Percentiles rank a stretch among this genome's conserved stretches.
Evolutionary conservation across 2,888 invertebrate species (phyloP).

Genomic region (Cantharis rustica): DNA sequence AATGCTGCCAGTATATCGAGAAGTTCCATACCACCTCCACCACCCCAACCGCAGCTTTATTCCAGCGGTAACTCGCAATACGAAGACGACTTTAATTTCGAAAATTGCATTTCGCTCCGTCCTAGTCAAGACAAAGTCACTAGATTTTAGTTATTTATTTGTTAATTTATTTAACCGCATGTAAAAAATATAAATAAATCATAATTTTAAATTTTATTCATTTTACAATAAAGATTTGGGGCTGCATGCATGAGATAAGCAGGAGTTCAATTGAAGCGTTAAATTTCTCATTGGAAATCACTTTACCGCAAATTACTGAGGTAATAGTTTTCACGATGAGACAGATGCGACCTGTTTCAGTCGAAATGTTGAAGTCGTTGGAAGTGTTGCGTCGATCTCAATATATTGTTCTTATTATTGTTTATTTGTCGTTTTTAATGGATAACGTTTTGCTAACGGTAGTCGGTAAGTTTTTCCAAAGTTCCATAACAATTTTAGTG

Average conservation of each 20-base stretch:
- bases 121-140: conserved; percentile 51
- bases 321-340: conserved; percentile 29
- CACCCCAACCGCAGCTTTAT: conserved; percentile 38
- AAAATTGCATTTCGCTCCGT: conserved; percentile 41
- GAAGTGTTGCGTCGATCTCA: conserved; percentile 43
- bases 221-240: conserved; percentile 5
- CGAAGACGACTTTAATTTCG: conserved; percentile 47
- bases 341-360: conserved; percentile 7
- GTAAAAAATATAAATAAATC: not conserved
- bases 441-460: conserved; percentile 89
- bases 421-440: conserved; percentile 77
- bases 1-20: conserved; percentile 38
- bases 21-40: conserved; percentile 10
- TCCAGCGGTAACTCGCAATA: conserved; percentile 45
- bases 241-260: conserved; percentile 25
- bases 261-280: conserved; percentile 36
- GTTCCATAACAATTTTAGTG: conserved; percentile 7
- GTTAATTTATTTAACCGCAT: not conserved
- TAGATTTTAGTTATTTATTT: conserved; percentile 44
- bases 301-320: conserved; percentile 40
- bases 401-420: conserved; percentile 59
- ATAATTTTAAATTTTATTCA: not conserved
- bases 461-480: conserved; percentile 69
- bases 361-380: conserved; percentile 23
- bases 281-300: conserved; percentile 46